Base-by-base conservation (phyloP, 2,797 vertebrate species). In the Microctenopoma lineatum region DNA sequence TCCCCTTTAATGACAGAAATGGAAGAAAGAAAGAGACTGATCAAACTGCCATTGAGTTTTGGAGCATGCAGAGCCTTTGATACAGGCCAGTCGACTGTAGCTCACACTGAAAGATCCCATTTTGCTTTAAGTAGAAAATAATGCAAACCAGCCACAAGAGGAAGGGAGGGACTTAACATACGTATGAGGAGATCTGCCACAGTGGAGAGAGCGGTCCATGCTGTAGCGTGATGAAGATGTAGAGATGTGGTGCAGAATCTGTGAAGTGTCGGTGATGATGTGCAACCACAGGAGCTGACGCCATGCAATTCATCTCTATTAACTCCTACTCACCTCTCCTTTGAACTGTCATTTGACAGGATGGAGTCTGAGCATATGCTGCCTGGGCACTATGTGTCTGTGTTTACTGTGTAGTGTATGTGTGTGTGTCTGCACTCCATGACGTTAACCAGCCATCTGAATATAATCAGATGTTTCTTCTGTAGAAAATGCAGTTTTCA, bases 291-390 rank as follows among this genome's bases (percentile, higher is more conserved):
- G 75, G 75, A 80, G 80, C 55, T 13, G 80, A 84, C 65, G 75
- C 68, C 64, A 81, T 46, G 12, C 48, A 66, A 90, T 92, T 83
- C 61, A 84, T 93, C 92, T 90, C 85, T 53, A 82, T 91, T 91
- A 91, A 81, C 80, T 75, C 61, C 72, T 25, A 38, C 72, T 88
- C 82, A 80, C 81, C 71, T 83, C 57, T 9, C 27, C 89, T 93
- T 90, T 93, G 91, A 92, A 92, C 86, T 84, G 83, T 58, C 84
- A 64, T 55, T 41, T 32, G 51, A 70, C 66, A 72, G 73, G 48
- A 85, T 39, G 56, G 69, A 76, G 73, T 21, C 66, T 55, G 59
- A 25, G 65, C 55, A 21, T 54, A 60, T 56, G 69, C 53, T 59
- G 25, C 50, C 50, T 16, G 2, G 44, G 59, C 29, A 26, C 52